Evolutionary conservation across 2,888 invertebrate species (phyloP), one percentile per base, ranked within the genome.

Genomic region (Pseudanteris insignis): DNA sequence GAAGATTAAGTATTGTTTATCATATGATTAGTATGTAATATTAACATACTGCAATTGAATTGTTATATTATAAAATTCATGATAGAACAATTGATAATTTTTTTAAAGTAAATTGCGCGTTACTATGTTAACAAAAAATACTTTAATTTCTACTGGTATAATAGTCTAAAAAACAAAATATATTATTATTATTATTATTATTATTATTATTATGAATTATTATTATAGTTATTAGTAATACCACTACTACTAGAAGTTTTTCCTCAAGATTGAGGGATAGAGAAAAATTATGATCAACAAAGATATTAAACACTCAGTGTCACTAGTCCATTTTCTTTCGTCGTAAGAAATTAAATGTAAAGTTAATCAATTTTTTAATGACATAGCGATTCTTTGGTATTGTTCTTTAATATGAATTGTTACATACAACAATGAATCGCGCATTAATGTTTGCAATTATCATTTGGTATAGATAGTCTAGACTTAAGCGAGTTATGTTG

Each of bases 281-380:
- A 21, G 33, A 41, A 33, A 29, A 54, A 34, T 24, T 37, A 44
- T 21, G 30, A 51, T 38, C 29, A 60, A 48, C 38, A 54, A 57
- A 51, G 55, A 26, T 26, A 54, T 57, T 40, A 34, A 44, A 57
- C 55, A 55, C 55, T 62, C 62, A 55, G 57, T 54, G 51, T 62
- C 57, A 62, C 62, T 62, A 62, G 62, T 62, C 62, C 62, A 46
- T 38, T 41, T 57, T 34, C 34, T 57, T 37, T 62, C 47, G 37
- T 37, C 29, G 8, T 43, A 55, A 46, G 25, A 9, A 48, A 48
- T 26, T 18, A n/a, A n/a, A 15, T 11, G 30, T 57, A 43, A 36
- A 18, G 3, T 43, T 36, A 36, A 34, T 26, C 24, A 13, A 34
- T 14, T 15, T 44, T 13, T 44, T 33, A 12, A 33, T 14, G 10